Conservation (phyloP, 2,797 vertebrate genomes). For the Siniperca undulata region DNA sequence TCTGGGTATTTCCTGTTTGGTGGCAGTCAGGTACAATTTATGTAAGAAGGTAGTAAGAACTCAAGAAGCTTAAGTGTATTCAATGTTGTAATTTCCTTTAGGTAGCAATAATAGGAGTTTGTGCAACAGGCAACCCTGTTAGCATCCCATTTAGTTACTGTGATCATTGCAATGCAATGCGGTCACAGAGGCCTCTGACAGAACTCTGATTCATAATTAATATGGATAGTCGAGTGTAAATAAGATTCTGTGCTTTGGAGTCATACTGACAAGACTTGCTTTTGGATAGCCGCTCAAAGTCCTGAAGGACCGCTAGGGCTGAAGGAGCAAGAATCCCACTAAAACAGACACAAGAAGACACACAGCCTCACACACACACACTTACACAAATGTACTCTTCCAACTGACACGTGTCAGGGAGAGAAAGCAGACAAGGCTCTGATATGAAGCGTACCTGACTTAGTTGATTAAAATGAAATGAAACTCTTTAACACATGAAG, state of each 20-base stretch:
- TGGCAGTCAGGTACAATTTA: background rate
- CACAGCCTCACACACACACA: background rate
- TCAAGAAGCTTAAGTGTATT: background rate
- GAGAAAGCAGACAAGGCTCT: conserved; percentile 29
- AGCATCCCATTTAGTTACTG: conserved; percentile 25
- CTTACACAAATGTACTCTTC: conserved; percentile 10
- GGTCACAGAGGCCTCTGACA: conserved; percentile 41
- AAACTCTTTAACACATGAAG: background rate
- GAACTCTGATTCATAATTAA: conserved; percentile 59
- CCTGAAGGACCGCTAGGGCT: conserved; percentile 54
- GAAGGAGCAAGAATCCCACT: conserved; percentile 45
- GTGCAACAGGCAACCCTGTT: background rate
- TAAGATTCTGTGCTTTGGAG: conserved; percentile 55
- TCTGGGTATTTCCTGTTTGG: background rate
- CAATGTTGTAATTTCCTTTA: background rate
- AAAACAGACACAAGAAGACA: conserved; percentile 40
- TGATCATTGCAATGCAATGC: conserved; percentile 41
- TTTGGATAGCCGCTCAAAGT: conserved; percentile 57
- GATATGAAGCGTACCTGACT: conserved; percentile 14
- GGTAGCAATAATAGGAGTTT: conserved; percentile 11
- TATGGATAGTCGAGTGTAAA: conserved; percentile 47
- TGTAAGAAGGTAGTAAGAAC: background rate
- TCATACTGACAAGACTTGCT: conserved; percentile 59
- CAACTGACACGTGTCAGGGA: conserved; percentile 14
- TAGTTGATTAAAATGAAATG: conserved; percentile 18